A percentile compares a stretch with the other conserved stretches of the same genome.
Evolutionary conservation across 2,797 vertebrate genomes (phyloP).

Genomic region (Poecile montanus): DNA sequence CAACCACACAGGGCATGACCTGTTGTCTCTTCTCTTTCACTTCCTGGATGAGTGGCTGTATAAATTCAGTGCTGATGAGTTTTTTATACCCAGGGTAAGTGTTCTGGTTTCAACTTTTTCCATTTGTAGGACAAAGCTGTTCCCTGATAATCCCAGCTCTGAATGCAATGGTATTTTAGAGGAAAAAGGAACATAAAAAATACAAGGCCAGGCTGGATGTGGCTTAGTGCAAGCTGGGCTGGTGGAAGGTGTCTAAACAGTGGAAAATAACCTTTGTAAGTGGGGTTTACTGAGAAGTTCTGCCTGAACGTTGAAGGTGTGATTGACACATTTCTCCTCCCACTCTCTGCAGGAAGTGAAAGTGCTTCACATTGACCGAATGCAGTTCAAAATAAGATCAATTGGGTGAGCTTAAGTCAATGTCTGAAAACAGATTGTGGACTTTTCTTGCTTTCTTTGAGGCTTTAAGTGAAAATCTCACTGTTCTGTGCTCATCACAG

Average conservation of each 20-base stretch:
- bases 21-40: slow-evolving; percentile 94
- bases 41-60: slow-evolving; percentile 96
- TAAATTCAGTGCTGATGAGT: slow-evolving; percentile 94
- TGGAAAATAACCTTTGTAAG: not conserved
- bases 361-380: slow-evolving; percentile 88
- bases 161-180: not conserved
- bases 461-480: not conserved
- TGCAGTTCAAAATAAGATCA: slow-evolving; percentile 88
- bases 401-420: slow-evolving; percentile 84
- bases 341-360: slow-evolving; percentile 87
- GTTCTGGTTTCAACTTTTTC: not conserved
- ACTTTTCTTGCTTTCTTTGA: not conserved
- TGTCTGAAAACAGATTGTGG: not conserved
- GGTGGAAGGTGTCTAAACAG: not conserved
- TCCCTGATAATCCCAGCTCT: not conserved
- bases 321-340: not conserved
- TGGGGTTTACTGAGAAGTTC: not conserved
- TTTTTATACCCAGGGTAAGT: slow-evolving; percentile 94
- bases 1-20: slow-evolving; percentile 83
- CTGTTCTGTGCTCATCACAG: not conserved
- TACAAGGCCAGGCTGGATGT: not conserved
- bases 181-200: not conserved
- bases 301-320: not conserved
- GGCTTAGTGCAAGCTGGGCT: not conserved
- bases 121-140: not conserved